These are phyloP conservation scores for Macrochelys suwanniensis DNA, from an alignment of 2,797 vertebrate species.

Conservation along the genomic window DNA sequence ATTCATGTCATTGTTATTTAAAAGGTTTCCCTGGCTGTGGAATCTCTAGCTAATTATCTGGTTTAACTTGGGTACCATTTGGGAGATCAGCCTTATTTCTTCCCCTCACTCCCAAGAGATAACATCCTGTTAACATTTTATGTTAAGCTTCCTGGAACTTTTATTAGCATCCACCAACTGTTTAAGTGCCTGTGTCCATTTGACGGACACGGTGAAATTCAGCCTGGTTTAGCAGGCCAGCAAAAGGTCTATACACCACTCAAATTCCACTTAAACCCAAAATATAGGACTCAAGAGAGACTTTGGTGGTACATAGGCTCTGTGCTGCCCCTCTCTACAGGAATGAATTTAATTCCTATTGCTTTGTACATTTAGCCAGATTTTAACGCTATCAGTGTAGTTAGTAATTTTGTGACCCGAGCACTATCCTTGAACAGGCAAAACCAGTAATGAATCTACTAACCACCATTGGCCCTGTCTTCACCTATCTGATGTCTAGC, in stretches of 20 bases:
- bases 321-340: neutral
- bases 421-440: neutral
- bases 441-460: neutral
- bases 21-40: neutral
- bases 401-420: neutral
- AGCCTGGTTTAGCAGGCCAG: neutral
- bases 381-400: neutral
- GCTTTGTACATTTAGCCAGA: neutral
- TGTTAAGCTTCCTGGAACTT: neutral
- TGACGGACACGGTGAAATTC: neutral
- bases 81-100: neutral
- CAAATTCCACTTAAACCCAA: neutral
- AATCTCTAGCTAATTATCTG: neutral
- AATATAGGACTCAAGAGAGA: neutral
- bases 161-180: neutral
- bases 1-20: neutral
- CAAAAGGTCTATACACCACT: neutral
- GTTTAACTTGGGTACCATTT: neutral
- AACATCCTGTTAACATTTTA: neutral
- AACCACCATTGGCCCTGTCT: neutral
- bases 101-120: neutral
- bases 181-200: neutral
- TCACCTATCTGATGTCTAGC: neutral
- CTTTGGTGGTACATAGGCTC: accelerated
- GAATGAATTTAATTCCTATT: neutral